phyloP scores from a whole-genome alignment of 2,113 vertebrate genomes.

The Sciurus niger region DNA sequence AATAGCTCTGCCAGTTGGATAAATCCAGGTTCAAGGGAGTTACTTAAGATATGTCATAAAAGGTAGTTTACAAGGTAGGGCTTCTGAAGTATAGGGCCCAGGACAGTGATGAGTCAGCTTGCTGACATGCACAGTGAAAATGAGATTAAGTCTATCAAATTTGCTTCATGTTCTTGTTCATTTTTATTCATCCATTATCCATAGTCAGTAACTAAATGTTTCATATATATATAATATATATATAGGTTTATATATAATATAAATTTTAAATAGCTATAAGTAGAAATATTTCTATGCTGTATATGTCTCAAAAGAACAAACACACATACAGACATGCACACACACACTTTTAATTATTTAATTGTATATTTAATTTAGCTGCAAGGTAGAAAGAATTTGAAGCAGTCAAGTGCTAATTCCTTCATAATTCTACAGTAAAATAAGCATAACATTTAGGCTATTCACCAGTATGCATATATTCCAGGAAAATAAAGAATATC shows the following conservation, averaged over 20 bases:
- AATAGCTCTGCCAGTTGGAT: not conserved
- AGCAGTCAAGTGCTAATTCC: not conserved
- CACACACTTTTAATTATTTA: not conserved
- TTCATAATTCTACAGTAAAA: conserved; percentile 52
- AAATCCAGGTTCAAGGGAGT: not conserved
- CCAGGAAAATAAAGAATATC: conserved; percentile 47
- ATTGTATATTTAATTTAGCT: not conserved
- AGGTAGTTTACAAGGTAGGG: fast-evolving
- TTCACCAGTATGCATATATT: not conserved
- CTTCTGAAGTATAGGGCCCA: not conserved
- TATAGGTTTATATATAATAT: not conserved
- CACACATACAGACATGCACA: not conserved
- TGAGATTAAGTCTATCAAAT: not conserved
- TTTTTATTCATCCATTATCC: not conserved
- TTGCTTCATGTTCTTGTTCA: not conserved
- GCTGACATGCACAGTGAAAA: not conserved
- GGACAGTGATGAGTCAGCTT: too few species aligned
- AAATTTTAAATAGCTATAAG: not conserved
- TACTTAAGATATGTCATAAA: not conserved
- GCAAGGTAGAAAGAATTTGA: not conserved
- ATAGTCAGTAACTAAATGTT: not conserved
- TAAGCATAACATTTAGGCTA: not conserved
- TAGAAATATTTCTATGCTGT: not conserved
- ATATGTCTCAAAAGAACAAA: not conserved
- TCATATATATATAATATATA: too few species aligned